Conservation (phyloP, 2,888 invertebrate genomes). For the Xestia xanthographa region DNA sequence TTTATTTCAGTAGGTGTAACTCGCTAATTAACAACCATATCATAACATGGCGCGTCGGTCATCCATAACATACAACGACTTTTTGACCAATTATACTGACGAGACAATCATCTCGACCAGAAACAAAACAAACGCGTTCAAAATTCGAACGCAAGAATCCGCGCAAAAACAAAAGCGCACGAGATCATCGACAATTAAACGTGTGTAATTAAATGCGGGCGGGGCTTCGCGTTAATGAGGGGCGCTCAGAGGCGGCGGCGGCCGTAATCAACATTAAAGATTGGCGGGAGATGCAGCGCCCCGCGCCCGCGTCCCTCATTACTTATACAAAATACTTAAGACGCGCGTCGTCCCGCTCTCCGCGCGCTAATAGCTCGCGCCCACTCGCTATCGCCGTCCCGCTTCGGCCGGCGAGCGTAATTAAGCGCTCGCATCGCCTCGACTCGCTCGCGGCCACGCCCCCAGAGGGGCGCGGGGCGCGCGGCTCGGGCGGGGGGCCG, state of each 20-base stretch:
- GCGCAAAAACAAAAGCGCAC: conserved; percentile 78
- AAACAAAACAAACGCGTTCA: conserved; percentile 71
- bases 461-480: conserved; percentile 78
- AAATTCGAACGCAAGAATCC: conserved; percentile 74
- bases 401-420: conserved; percentile 88
- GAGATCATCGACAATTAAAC: conserved; percentile 82
- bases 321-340: conserved; percentile 91
- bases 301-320: conserved; percentile 90
- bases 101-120: conserved; percentile 71
- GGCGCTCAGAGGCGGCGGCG: conserved; percentile 88
- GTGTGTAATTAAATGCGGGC: conserved; percentile 89
- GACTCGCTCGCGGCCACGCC: conserved; percentile 87
- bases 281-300: conserved; percentile 90
- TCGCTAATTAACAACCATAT: conserved; percentile 49
- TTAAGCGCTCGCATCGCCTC: conserved; percentile 90
- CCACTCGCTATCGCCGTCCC: conserved; percentile 89
- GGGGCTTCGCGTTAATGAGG: conserved; percentile 89
- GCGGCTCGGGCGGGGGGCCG: conserved; percentile 77
- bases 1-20: neutral
- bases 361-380: conserved; percentile 92
- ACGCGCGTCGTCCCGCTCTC: conserved; percentile 91
- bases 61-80: conserved; percentile 38
- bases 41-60: conserved; percentile 35
- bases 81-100: conserved; percentile 77
- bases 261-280: conserved; percentile 90